Conservation (phyloP, 2,113 vertebrate species). For the Periophthalmus modestus region DNA sequence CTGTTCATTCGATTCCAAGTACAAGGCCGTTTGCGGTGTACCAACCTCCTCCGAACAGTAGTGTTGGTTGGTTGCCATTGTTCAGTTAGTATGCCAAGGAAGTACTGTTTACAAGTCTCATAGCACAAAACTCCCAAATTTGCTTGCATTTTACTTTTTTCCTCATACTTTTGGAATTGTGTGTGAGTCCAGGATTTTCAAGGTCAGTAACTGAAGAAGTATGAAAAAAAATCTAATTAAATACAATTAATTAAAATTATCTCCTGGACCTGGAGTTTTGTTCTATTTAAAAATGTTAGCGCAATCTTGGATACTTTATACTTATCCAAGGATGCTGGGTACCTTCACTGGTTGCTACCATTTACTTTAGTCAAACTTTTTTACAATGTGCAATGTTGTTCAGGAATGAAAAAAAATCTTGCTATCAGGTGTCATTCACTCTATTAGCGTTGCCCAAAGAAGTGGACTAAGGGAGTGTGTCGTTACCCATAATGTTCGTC, state of each 20-base stretch:
- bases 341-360: too few species aligned
- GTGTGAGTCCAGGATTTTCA: not conserved
- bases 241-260: not conserved
- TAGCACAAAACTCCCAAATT: not conserved
- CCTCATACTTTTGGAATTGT: not conserved
- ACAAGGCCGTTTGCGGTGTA: not conserved
- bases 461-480: too few species aligned
- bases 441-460: too few species aligned
- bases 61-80: not conserved
- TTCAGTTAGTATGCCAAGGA: not conserved
- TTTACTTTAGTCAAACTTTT: too few species aligned
- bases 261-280: too few species aligned
- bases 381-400: too few species aligned
- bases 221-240: not conserved
- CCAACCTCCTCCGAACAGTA: not conserved
- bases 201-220: not conserved
- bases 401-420: too few species aligned
- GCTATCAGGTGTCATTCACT: too few species aligned
- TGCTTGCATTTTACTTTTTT: not conserved
- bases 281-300: too few species aligned
- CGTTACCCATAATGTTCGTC: too few species aligned
- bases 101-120: not conserved
- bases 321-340: too few species aligned
- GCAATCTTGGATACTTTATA: too few species aligned
- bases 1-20: slow-evolving; percentile 1